Evolutionary conservation across 2,797 vertebrate genomes (phyloP).

Genomic region (Enteromius viviparus): DNA sequence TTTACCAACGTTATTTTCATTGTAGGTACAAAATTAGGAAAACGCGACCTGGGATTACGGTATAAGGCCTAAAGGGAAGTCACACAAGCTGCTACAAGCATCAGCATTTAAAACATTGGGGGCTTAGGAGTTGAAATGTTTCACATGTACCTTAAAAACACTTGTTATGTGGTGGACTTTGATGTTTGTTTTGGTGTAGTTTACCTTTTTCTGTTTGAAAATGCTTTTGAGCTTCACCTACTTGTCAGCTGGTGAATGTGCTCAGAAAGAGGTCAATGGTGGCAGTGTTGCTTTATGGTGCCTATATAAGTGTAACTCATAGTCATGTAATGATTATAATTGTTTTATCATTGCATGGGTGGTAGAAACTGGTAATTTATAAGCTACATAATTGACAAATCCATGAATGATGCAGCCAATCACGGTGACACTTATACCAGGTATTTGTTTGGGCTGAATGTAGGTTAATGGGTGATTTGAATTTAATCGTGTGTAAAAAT

Average conservation of each 20-base stretch:
- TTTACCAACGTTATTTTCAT: background rate
- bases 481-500: background rate
- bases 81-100: background rate
- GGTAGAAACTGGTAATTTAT: background rate
- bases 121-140: background rate
- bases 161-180: background rate
- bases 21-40: background rate
- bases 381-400: background rate
- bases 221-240: background rate
- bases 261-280: background rate
- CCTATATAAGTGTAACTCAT: background rate
- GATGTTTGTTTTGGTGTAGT: background rate
- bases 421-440: background rate
- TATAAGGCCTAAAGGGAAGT: background rate
- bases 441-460: background rate
- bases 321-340: background rate
- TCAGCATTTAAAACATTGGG: background rate
- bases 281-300: background rate
- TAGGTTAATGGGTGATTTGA: background rate
- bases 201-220: background rate
- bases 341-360: background rate
- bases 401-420: background rate
- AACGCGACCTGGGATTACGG: background rate
- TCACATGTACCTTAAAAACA: background rate
- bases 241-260: conserved; percentile 21